A percentile compares a stretch with the other conserved stretches of the same genome.
These are phyloP conservation scores for Mallotus villosus DNA, from an alignment of 2,797 vertebrate genomes.

Conservation along the genomic window DNA sequence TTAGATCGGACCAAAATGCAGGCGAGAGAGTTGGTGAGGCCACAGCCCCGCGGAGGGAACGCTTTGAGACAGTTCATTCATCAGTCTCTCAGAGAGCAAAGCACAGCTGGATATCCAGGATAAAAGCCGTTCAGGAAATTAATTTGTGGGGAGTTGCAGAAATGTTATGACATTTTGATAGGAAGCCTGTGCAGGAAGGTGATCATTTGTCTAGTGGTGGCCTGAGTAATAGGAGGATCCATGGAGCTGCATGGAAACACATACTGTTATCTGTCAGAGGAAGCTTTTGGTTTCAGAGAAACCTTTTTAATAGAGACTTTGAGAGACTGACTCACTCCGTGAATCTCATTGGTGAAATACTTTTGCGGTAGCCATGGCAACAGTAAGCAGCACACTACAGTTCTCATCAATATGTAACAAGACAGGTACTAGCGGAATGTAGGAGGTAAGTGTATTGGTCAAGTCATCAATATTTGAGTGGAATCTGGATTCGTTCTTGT, in stretches of 20 bases:
- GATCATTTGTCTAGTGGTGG: conserved; percentile 18
- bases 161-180: conserved; percentile 34
- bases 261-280: not conserved
- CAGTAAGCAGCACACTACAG: not conserved
- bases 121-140: not conserved
- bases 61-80: conserved; percentile 32
- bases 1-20: conserved; percentile 29
- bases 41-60: conserved; percentile 7
- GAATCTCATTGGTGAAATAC: not conserved
- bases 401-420: not conserved
- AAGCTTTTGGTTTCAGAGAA: not conserved
- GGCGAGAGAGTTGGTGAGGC: not conserved
- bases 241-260: not conserved
- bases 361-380: not conserved
- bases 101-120: not conserved
- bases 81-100: not conserved
- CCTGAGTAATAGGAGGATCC: conserved; percentile 13
- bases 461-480: not conserved
- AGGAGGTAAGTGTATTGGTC: not conserved
- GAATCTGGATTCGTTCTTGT: not conserved
- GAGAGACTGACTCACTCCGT: not conserved
- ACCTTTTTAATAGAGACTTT: not conserved
- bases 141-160: not conserved
- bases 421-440: not conserved
- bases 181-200: conserved; percentile 15